These are phyloP conservation scores for Falco cherrug DNA, from an alignment of 2,797 vertebrate genomes.

Conservation along the genomic window DNA sequence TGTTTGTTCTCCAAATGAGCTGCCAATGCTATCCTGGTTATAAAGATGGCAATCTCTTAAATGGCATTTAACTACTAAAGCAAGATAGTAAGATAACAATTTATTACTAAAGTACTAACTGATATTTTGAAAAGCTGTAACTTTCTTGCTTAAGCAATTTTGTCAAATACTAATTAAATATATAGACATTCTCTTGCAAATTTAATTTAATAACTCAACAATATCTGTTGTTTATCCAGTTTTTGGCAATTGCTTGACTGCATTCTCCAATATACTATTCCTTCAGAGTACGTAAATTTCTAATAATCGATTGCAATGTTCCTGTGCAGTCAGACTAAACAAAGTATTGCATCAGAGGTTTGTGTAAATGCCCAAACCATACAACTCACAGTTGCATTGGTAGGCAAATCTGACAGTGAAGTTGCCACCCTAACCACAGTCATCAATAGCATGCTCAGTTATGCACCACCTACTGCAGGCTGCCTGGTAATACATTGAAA, in stretches of 20 bases:
- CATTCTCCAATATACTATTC: not conserved
- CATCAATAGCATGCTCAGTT: not conserved
- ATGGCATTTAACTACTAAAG: not conserved
- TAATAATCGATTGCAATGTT: not conserved
- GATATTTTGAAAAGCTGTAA: slow-evolving; percentile 46
- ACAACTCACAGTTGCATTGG: not conserved
- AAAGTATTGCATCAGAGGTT: not conserved
- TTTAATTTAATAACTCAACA: slow-evolving; percentile 25
- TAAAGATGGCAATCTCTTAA: not conserved
- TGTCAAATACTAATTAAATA: slow-evolving; percentile 52
- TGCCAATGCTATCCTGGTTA: not conserved
- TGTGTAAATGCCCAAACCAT: not conserved
- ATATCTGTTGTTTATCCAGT: not conserved
- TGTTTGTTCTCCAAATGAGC: not conserved
- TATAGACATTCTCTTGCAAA: not conserved
- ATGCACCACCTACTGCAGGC: too few species aligned
- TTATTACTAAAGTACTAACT: slow-evolving; percentile 15
- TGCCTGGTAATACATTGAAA: not conserved
- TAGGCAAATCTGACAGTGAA: not conserved
- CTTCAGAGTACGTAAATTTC: not conserved
- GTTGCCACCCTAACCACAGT: not conserved
- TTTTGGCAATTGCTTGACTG: not conserved
- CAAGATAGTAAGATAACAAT: slow-evolving; percentile 10
- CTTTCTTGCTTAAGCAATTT: slow-evolving; percentile 13
- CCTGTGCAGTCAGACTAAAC: not conserved